These are phyloP conservation scores for Erebia aethiops DNA, from an alignment of 2,888 invertebrate genomes.

Conservation along the genomic window DNA sequence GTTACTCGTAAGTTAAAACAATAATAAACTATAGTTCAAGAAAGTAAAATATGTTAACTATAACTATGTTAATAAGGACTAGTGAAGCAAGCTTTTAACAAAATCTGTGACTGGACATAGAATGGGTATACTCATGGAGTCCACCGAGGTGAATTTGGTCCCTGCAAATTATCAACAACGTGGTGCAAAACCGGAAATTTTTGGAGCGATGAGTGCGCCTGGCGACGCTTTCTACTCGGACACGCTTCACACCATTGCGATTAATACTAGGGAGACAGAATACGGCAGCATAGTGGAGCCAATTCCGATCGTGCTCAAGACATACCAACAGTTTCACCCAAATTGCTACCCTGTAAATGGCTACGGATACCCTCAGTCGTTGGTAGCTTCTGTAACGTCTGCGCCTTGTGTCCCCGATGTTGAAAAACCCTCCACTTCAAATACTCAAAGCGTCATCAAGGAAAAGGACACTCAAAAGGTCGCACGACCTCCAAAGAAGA, in stretches of 20 bases:
- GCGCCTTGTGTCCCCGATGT: conserved; percentile 52
- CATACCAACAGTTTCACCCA: conserved; percentile 63
- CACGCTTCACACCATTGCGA: conserved; percentile 69
- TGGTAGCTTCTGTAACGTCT: conserved; percentile 51
- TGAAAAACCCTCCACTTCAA: conserved; percentile 56
- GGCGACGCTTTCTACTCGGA: conserved; percentile 63
- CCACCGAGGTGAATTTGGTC: conserved; percentile 73
- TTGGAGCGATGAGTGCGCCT: conserved; percentile 68
- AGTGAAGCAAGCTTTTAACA: conserved; percentile 52
- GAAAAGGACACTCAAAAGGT: conserved; percentile 57
- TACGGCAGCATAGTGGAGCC: conserved; percentile 72
- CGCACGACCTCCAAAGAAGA: conserved; percentile 86
- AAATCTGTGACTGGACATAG: conserved; percentile 62
- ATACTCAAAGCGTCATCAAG: conserved; percentile 52
- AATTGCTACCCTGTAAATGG: conserved; percentile 56
- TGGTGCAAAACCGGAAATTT: conserved; percentile 58
- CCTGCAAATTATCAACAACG: conserved; percentile 64
- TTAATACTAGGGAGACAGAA: conserved; percentile 74
- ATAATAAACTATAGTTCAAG: neutral
- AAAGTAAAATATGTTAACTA: conserved; percentile 20
- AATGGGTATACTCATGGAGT: conserved; percentile 81
- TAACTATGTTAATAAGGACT: conserved; percentile 53
- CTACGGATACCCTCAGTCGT: conserved; percentile 53
- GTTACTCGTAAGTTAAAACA: too few species aligned
- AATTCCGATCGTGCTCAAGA: conserved; percentile 68